Evolutionary conservation across 1,140 invertebrate genomes (phyloP), one percentile per base, ranked within the genome.

Genomic region (Choristoneura fumiferana): DNA sequence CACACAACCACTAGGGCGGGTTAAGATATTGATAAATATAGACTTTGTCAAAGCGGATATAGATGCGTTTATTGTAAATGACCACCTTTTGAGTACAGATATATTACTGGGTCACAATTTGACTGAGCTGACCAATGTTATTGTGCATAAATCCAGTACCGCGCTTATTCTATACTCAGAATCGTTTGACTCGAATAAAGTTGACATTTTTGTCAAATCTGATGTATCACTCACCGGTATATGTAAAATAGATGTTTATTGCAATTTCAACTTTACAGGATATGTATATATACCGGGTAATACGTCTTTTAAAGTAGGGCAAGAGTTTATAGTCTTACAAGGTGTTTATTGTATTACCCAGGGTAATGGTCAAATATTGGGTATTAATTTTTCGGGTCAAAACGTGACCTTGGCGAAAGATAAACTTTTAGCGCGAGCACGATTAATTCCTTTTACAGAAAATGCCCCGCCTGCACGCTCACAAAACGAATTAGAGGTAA

Each of bases 11-110:
- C 5, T 53, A 8, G 57, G 57, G n/a, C 14, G 34, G 9, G 57
- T 53, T 9, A 8, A 15, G 9, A 37, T 59, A 10, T 4, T 22
- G 1, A 10, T 59, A 37, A 1, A 9, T 17, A 10, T 59, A 8
- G 57, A 59, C 39, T 52, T 39, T 52, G 22, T 59, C 5, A 22
- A 52, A 9, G 43, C 43, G 6, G 29, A 18, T n/a, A 53, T 59
- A 17, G 33, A 52, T 4, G 43, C 43, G 2, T 59, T 49, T 52
- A 36, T 59, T 8, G 57, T 59, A 0, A 12, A 15, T 0, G 45
- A 53, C 17, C 5, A 18, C 13, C 52, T 15, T 52, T 13, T 59
- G 12, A 49, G 33, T 5, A 36, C 29, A 13, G 57, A 59, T 33
- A 2, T 59, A 8, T 34, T 59, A 3, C 12, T 59, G 8, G 57